Evolutionary conservation across 2,888 invertebrate species (phyloP), one percentile per base, ranked within the genome.

Genomic region (Phengaris alcon): DNA sequence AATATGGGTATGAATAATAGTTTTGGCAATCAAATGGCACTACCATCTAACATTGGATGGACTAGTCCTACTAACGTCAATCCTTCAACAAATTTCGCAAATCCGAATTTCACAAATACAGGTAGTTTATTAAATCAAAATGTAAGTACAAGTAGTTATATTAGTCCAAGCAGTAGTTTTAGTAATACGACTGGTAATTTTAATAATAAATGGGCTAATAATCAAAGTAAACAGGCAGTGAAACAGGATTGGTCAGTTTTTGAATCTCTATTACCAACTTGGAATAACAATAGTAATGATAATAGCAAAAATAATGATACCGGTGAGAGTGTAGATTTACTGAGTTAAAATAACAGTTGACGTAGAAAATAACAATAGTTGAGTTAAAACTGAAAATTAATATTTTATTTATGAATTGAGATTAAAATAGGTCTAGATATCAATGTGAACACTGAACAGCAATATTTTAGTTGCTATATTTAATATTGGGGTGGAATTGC

Each of bases 281-380:
- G 86, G 76, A 82, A 80, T 77, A 92, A 87, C 81, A 86, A 83
- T 9, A 86, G 82, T 78, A 84, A 80, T 70, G 85, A 87, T 78
- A 90, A 86, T 79, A 94, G 90, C 84, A 91, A 91, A 83, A 81
- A 81, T 0, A 94, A 94, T 77, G 93, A 94, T 76, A 84, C 95
- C 59, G 94, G 94, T 57, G 94, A 95, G 75, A 95, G 94, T 81
- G 96, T 96, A 94, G 96, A 96, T 88, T 94, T 96, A 80, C 90
- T 96, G 80, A 95, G 95, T 85, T 96, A 94, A 93, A 57, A 22
- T 22, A 59, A 59, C 6, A 3, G n/a, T n/a, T 6, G 6, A 55
- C 3, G 7, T 1, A 1, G 6, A 15, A 57, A 57, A 7, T 0
- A 22, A 59, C 22, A 13, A 13, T 54, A 59, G 10, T 22, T 15